Base-by-base conservation (phyloP, 1,140 invertebrate species). In the Drosophila santomea region DNA sequence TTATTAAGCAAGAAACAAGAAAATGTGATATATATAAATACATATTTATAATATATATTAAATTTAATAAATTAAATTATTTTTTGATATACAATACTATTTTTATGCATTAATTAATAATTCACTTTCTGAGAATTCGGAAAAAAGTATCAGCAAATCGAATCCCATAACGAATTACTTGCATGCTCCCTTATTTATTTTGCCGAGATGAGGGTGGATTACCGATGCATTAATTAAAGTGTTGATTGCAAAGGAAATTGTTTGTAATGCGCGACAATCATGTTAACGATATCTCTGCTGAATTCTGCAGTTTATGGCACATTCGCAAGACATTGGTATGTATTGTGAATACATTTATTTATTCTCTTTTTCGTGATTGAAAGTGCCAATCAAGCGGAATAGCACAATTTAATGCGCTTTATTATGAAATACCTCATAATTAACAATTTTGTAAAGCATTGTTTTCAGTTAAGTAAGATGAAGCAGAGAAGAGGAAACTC, bases 221-320 rank as follows among this genome's bases (percentile, higher is more conserved):
- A 28, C 50, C 50, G 74, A 43, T 39, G 57, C 55, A 67, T 72
- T 58, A 78, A 78, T 78, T 77, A 77, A 72, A 52, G 74, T 56
- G 50, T 60, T 60, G 71, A 66, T 77, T 72, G 74, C 45, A 47
- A 52, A 58, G 67, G 45, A 78, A 66, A 64, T 72, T 61, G 56
- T 60, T 58, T 57, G 59, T 51, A 67, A 23, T 54, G 44, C 39
- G 55, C 54, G 58, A 57, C 14, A 25, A 74, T 51, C 28, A 36
- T 36, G 41, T 43, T 43, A 62, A 54, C 17, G 39, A 45, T 48
- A 36, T 43, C 36, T 48, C 39, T 15, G 17, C 32, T 36, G 51
- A 39, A 23, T 17, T 23, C 60, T 63, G 60, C 51, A 63, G 17
- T 63, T 63, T 63, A 63, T 36, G 50, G 51, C 60, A 55, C 48